Evolutionary conservation across 2,888 invertebrate genomes (phyloP).

Genomic region (Mystacides longicornis): DNA sequence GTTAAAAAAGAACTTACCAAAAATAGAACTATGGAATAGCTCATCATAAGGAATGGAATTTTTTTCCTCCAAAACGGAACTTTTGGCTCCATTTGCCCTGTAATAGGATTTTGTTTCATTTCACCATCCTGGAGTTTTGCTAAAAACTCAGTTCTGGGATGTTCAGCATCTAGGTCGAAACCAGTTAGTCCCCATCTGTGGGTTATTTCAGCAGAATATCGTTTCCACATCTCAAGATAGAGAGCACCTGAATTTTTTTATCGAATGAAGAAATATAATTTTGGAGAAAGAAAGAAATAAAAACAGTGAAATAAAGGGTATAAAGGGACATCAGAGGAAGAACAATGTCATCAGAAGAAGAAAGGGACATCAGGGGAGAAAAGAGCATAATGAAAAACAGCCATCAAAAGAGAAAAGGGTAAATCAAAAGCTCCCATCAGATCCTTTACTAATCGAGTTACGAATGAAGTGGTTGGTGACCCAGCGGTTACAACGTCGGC

Average conservation of each 20-base stretch:
- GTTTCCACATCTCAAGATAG: slow-evolving; percentile 94
- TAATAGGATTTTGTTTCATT: slow-evolving; percentile 65
- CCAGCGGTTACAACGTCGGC: no score
- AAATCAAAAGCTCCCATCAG: no score
- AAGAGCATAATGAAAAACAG: no score
- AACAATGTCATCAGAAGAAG: no score
- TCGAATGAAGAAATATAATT: not conserved
- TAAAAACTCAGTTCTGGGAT: slow-evolving; percentile 87
- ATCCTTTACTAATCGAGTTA: no score
- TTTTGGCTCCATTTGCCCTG: slow-evolving; percentile 75
- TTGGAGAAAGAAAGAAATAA: no score
- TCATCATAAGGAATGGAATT: slow-evolving; percentile 78
- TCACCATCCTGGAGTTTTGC: slow-evolving; percentile 67
- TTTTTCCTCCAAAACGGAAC: slow-evolving; percentile 90
- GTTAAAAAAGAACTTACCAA: slow-evolving; percentile 65
- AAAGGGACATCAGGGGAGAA: no score
- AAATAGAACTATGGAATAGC: slow-evolving; percentile 76
- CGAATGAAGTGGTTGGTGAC: no score
- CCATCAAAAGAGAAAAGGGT: no score
- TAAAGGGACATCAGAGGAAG: no score
- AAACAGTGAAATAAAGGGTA: no score
- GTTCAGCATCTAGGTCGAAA: slow-evolving; percentile 86
- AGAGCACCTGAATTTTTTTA: slow-evolving; percentile 70
- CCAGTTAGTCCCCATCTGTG: slow-evolving; percentile 95
- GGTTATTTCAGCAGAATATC: slow-evolving; percentile 89